phyloP scores from a whole-genome alignment of 2,888 invertebrate genomes.

The Philopedon plagiatum region DNA sequence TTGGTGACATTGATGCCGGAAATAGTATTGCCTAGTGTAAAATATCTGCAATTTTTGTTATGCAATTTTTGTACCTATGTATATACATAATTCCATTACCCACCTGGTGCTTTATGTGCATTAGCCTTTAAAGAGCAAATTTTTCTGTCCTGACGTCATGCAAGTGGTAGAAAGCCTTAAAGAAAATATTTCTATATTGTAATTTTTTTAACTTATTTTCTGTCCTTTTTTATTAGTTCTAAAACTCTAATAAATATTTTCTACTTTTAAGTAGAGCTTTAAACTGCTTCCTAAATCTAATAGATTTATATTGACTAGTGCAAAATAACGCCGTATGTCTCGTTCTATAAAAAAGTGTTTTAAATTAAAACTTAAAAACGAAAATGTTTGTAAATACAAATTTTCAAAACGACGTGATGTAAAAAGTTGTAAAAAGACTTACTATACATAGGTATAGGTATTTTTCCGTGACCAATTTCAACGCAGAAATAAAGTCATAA shows the following conservation, averaged over 20 bases:
- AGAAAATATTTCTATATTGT: no score
- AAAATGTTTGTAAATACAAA: slow-evolving; percentile 30
- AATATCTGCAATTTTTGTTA: no score
- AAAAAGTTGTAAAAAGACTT: slow-evolving; percentile 45
- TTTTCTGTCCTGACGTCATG: no score
- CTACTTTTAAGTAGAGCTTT: slow-evolving; percentile 54
- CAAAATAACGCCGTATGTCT: slow-evolving; percentile 55
- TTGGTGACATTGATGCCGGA: no score
- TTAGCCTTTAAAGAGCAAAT: no score
- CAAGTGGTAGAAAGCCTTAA: no score
- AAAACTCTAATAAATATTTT: slow-evolving; percentile 32
- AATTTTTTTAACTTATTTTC: slow-evolving; percentile 3
- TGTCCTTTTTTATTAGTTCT: slow-evolving; percentile 31
- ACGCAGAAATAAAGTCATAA: slow-evolving; percentile 53
- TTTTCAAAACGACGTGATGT: slow-evolving; percentile 22
- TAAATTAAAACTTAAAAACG: slow-evolving; percentile 58
- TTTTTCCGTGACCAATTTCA: slow-evolving; percentile 54
- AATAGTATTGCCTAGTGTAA: no score
- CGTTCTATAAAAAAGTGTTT: slow-evolving; percentile 54
- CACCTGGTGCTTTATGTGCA: no score
- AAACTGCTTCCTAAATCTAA: slow-evolving; percentile 54
- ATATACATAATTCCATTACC: no score
- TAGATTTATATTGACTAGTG: slow-evolving; percentile 54
- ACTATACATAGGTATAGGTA: slow-evolving; percentile 11
- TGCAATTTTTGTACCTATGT: no score